Evolutionary conservation across 2,888 invertebrate genomes (phyloP).

Genomic region (Drosophila differens): DNA sequence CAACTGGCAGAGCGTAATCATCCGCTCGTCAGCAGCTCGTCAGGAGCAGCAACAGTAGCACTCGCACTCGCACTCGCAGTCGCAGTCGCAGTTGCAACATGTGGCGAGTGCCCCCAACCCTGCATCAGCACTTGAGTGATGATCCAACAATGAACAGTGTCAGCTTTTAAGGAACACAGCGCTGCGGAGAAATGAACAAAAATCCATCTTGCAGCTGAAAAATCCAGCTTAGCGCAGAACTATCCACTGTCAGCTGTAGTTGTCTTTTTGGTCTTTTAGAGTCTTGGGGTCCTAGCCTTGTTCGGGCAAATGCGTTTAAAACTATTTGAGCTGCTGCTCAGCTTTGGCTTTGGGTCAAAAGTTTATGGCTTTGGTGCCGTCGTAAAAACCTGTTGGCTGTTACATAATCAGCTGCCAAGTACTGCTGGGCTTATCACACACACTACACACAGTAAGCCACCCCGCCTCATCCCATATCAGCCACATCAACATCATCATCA

Average conservation of each 20-base stretch:
- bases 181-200: constrained; percentile 15
- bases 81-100: constrained; percentile 30
- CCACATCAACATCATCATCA: background rate
- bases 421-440: constrained; percentile 5
- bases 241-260: constrained; percentile 48
- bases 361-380: constrained; percentile 72
- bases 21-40: constrained; percentile 75
- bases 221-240: constrained; percentile 23
- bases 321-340: constrained; percentile 77
- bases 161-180: constrained; percentile 55
- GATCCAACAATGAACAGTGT: constrained; percentile 79
- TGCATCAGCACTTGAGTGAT: constrained; percentile 58
- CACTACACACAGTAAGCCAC: background rate
- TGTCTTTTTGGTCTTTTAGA: constrained; percentile 2
- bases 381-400: constrained; percentile 74
- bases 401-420: constrained; percentile 63
- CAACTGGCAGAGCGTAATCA: constrained; percentile 74
- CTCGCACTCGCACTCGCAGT: constrained; percentile 3
- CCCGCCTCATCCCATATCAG: background rate
- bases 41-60: constrained; percentile 39
- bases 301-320: constrained; percentile 63
- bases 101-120: constrained; percentile 45
- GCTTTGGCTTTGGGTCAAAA: constrained; percentile 75
- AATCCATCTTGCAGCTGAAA: constrained; percentile 47
- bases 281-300: constrained; percentile 19